These are phyloP conservation scores for Coregonus sp. DNA, from an alignment of 2,797 vertebrate species.

Conservation along the genomic window DNA sequence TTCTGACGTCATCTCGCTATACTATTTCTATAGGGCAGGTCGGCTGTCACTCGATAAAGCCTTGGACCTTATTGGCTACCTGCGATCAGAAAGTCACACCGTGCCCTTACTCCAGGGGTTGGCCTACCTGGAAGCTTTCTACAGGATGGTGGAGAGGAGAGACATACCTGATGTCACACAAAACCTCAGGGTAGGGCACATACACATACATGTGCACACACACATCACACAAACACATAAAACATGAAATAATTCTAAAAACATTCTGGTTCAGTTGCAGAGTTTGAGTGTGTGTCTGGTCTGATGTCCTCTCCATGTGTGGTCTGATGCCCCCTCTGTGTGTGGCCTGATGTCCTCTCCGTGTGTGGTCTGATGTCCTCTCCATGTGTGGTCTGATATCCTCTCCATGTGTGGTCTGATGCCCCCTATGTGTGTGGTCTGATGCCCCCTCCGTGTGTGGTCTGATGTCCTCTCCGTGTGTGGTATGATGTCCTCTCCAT, in stretches of 20 bases:
- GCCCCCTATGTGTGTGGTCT: too few species aligned
- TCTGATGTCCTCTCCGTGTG: too few species aligned
- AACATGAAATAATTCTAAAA: not conserved
- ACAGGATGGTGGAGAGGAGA: constrained; percentile 69
- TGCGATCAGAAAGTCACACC: constrained; percentile 70
- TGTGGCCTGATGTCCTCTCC: too few species aligned
- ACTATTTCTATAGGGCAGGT: constrained; percentile 73
- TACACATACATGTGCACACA: not conserved
- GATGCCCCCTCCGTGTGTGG: too few species aligned
- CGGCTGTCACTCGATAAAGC: constrained; percentile 81
- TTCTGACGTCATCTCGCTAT: constrained; percentile 14
- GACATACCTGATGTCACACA: constrained; percentile 66
- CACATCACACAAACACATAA: not conserved
- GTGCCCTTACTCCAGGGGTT: constrained; percentile 74
- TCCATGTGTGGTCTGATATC: too few species aligned
- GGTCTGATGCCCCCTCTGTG: too few species aligned
- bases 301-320: not conserved
- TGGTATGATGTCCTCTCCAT: too few species aligned
- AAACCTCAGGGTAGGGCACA: constrained; percentile 69
- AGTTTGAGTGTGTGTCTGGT: constrained; percentile 1
- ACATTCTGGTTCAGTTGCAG: not conserved
- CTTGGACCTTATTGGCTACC: constrained; percentile 73
- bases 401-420: too few species aligned
- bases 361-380: too few species aligned
- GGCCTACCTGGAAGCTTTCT: constrained; percentile 72